Evolutionary conservation across 2,113 vertebrate genomes (phyloP).

Genomic region (Peromyscus californicus): DNA sequence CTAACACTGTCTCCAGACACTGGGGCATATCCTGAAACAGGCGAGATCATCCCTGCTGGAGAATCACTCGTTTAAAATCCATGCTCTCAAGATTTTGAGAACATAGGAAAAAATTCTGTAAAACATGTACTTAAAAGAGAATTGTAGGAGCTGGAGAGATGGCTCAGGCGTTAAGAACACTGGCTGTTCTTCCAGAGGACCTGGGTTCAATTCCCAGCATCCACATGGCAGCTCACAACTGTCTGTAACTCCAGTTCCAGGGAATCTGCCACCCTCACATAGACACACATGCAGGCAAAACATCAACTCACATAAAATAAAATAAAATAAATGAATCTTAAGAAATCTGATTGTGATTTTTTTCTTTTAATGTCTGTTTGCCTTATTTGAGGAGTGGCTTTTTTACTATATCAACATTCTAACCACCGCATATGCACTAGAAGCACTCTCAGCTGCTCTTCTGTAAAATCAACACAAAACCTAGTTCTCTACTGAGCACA

Average conservation of each 20-base stretch:
- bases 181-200: too few species aligned
- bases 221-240: too few species aligned
- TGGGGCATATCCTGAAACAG: not conserved
- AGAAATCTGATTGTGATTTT: not conserved
- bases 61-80: not conserved
- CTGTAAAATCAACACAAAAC: not conserved
- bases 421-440: not conserved
- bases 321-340: not conserved
- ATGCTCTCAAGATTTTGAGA: not conserved
- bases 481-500: not conserved
- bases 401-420: not conserved
- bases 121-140: not conserved
- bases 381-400: not conserved
- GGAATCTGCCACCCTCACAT: too few species aligned
- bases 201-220: too few species aligned
- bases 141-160: too few species aligned
- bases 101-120: not conserved
- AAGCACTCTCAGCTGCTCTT: not conserved
- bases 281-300: too few species aligned
- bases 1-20: not conserved
- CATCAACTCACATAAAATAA: not conserved
- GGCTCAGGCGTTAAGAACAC: too few species aligned
- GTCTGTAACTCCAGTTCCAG: too few species aligned
- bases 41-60: not conserved
- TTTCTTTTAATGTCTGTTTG: not conserved